phyloP scores from a whole-genome alignment of 2,113 vertebrate genomes.

The Pristiophorus japonicus region DNA sequence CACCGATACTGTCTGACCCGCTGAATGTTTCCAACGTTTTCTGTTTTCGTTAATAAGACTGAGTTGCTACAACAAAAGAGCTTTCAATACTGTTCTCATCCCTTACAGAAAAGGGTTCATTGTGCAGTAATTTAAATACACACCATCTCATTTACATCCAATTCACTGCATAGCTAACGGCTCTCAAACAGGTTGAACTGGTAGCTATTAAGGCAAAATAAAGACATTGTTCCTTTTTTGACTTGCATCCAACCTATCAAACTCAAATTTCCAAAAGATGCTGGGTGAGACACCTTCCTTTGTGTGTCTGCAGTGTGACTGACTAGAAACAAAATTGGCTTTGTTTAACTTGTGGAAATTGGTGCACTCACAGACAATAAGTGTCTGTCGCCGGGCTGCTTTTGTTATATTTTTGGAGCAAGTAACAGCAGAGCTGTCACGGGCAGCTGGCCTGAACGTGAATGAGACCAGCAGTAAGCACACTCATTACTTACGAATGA shows the following conservation, averaged over 20 bases:
- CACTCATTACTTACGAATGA: background rate
- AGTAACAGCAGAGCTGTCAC: background rate
- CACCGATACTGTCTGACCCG: background rate
- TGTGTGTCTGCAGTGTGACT: background rate
- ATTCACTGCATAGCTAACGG: background rate
- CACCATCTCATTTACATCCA: background rate
- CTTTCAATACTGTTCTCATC: background rate
- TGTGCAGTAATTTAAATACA: background rate
- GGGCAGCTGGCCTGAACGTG: background rate
- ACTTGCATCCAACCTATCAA: background rate
- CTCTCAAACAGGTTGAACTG: constrained; percentile 2
- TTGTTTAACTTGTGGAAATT: background rate
- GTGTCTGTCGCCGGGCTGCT: background rate
- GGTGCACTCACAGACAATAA: background rate
- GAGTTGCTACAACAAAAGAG: background rate
- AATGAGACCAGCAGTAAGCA: too few species aligned
- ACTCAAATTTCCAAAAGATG: background rate
- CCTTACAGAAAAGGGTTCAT: background rate
- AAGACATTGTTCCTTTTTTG: background rate
- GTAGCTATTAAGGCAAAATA: background rate
- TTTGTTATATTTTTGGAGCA: background rate
- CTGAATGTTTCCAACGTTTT: background rate
- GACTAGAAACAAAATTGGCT: background rate
- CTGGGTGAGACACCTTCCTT: background rate
- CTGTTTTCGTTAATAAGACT: background rate